Conservation (phyloP, 2,797 vertebrate genomes). For the Toxotes lorentzi region DNA sequence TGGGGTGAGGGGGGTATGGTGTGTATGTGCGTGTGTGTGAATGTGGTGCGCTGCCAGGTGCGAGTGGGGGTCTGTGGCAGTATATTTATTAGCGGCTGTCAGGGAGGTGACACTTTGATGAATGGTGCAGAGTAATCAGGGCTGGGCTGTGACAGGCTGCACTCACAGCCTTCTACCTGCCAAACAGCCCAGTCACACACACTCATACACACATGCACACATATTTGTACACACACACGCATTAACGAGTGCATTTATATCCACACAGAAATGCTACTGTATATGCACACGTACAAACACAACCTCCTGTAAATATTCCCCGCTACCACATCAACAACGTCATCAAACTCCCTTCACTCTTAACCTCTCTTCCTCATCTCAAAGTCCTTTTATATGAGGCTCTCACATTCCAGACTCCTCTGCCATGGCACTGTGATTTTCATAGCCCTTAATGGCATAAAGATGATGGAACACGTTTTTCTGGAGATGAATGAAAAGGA, state of each 20-base stretch:
- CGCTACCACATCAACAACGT: conserved; percentile 78
- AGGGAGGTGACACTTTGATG: conserved; percentile 99
- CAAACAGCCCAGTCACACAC: conserved; percentile 91
- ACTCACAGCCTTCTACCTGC: conserved; percentile 95
- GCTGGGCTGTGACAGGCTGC: conserved; percentile 94
- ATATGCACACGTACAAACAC: conserved; percentile 63
- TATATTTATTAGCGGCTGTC: conserved; percentile 99
- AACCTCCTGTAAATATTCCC: conserved; percentile 61
- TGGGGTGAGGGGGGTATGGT: conserved; percentile 17
- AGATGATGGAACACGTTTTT: conserved; percentile 60
- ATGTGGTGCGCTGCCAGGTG: conserved; percentile 90
- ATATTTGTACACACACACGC: conserved; percentile 32
- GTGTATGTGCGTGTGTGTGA: conserved; percentile 59
- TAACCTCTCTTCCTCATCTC: conserved; percentile 29
- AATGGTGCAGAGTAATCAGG: conserved; percentile 99
- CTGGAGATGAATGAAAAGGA: conserved; percentile 70
- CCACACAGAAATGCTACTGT: conserved; percentile 57
- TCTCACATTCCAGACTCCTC: conserved; percentile 33
- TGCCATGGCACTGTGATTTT: conserved; percentile 61
- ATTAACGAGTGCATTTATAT: conserved; percentile 45
- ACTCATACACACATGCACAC: conserved; percentile 52
- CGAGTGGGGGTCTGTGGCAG: conserved; percentile 95
- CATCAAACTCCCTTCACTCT: conserved; percentile 79
- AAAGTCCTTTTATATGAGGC: conserved; percentile 27
- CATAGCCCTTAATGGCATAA: conserved; percentile 74